These are phyloP conservation scores for Coryphaenoides rupestris DNA, from an alignment of 2,113 vertebrate species.

Conservation along the genomic window DNA sequence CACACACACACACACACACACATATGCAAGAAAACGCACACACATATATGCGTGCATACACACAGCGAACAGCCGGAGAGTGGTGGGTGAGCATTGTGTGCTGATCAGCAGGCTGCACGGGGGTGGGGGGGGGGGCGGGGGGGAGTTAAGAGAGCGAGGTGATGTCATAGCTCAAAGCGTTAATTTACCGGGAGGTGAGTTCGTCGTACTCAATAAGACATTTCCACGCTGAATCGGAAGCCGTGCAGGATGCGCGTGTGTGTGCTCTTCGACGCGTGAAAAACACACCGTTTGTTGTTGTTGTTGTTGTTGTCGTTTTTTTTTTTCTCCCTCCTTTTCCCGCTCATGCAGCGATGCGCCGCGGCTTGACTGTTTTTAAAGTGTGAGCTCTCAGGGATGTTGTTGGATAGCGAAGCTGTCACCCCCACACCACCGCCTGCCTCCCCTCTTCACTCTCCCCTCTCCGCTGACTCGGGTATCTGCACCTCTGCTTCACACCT, in stretches of 20 bases:
- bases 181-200: neutral
- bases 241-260: neutral
- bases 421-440: too few relatives aligned
- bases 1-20: neutral
- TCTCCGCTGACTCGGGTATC: neutral
- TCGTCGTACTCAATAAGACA: neutral
- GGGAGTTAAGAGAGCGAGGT: neutral
- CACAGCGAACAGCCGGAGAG: neutral
- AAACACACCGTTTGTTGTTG: neutral
- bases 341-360: neutral
- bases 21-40: neutral
- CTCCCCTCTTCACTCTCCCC: neutral
- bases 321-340: neutral
- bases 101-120: neutral
- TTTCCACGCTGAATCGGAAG: neutral
- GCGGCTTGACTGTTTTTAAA: neutral
- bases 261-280: neutral
- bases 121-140: neutral
- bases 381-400: neutral
- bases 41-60: neutral
- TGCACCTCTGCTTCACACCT: neutral
- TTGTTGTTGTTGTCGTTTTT: neutral
- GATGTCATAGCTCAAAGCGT: constrained; percentile 5
- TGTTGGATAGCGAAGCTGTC: neutral
- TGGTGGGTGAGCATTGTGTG: constrained; percentile 9